Evolutionary conservation across 2,888 invertebrate species (phyloP).

Genomic region (Nomada lathburiana): DNA sequence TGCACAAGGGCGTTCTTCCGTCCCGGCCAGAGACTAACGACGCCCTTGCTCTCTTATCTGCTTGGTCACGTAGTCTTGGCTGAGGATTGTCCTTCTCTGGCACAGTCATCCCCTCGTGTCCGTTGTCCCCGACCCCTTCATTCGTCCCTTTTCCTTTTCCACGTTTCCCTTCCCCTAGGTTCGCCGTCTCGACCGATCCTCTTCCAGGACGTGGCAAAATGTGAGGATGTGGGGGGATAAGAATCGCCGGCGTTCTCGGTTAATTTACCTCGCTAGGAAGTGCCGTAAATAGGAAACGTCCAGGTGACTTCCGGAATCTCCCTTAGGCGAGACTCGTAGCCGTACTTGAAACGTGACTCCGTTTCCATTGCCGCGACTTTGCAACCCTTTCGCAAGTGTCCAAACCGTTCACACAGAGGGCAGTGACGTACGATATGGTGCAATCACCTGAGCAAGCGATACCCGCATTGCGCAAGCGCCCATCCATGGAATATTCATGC

Average conservation of each 20-base stretch:
- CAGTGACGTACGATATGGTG: constrained; percentile 62
- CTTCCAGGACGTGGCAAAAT: constrained; percentile 68
- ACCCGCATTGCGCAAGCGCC: constrained; percentile 66
- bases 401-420: constrained; percentile 31
- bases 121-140: constrained; percentile 21
- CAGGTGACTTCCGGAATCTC: constrained; percentile 62
- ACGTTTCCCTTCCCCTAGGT: constrained; percentile 5
- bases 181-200: constrained; percentile 42
- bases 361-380: constrained; percentile 28
- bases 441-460: constrained; percentile 51
- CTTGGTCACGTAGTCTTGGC: constrained; percentile 76
- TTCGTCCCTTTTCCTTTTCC: not conserved
- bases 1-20: constrained; percentile 81
- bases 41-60: constrained; percentile 82
- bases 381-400: constrained; percentile 35
- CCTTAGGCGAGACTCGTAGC: constrained; percentile 21
- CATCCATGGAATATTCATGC: constrained; percentile 68
- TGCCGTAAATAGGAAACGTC: constrained; percentile 81
- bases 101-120: constrained; percentile 10
- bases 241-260: constrained; percentile 78
- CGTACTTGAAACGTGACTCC: constrained; percentile 43
- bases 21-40: constrained; percentile 81
- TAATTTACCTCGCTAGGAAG: constrained; percentile 80
- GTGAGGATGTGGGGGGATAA: constrained; percentile 74
- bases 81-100: constrained; percentile 61